Evolutionary conservation across 2,113 vertebrate genomes (phyloP), one percentile per base, ranked within the genome.

Genomic region (Odontesthes bonariensis): DNA sequence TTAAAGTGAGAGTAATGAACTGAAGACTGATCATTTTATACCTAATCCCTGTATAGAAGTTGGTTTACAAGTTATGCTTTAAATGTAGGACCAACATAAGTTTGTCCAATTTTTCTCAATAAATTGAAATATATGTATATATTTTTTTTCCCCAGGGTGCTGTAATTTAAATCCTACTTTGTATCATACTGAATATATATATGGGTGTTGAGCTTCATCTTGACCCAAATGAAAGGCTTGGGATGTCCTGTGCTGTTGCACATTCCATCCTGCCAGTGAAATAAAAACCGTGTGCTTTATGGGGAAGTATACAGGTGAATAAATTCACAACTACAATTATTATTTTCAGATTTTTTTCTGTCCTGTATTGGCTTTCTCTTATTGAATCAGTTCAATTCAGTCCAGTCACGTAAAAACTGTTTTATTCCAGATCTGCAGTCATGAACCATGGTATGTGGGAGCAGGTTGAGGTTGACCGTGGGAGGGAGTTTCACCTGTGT

Each of bases 231-330:
- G 31, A 35, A 35, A 58, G 19, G 56, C 19, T 60, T 11, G 57
- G 57, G 35, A 60, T 60, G 35, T 60, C 40, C 40, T 33, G 33
- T 40, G 35, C 20, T 40, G 35, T 60, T 42, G 58, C 19, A 40
- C 33, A 60, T 40, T 40, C 9, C 1, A 60, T 33, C 8, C 40
- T 42, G 58, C 58, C 58, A 40, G 19, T 60, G 33, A 58, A 58
- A 38, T n/a, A 58, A 35, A 16, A 58, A 58, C 56, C 56, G 35
- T 58, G 16, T 35, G 31, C 35, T 60, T 60, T 60, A 60, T 40
- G 58, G 40, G 35, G 58, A 60, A 22, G 33, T 60, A 8, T 60
- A 60, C 58, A 60, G 17, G 33, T 42, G 35, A 60, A 42, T 60
- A 42, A 4, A 42, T 40, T 60, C 33, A 60, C 33, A 42, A 60